Evolutionary conservation across 2,888 invertebrate species (phyloP), one percentile per base, ranked within the genome.

Genomic region (Pyrrhopygopsis socrates): DNA sequence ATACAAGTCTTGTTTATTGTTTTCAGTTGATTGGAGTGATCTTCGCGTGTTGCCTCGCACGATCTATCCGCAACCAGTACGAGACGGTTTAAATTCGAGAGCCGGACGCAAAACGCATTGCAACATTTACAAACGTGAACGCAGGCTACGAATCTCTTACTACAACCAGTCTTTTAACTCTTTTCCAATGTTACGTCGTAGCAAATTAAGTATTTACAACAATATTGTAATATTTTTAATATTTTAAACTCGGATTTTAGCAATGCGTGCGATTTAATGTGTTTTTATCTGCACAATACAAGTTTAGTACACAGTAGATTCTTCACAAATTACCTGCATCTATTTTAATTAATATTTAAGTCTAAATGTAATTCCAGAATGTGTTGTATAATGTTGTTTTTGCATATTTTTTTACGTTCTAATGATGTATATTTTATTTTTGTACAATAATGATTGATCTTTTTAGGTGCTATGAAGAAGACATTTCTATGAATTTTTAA

Each of bases 31-130:
- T 99, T 94, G 99, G 99, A 73, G 99, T 99, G 80, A 98, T 99
- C 89, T 99, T 99, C 96, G 99, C 99, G 41, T 99, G 99, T 98
- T 99, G 99, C 96, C 98, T 99, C 97, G 99, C 99, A 92, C 99
- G 99, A 95, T 99, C 99, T 93, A 99, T 99, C 96, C 99, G 99
- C 96, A 99, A 99, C 97, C 99, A 99, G 96, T 99, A 99, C 97
- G 99, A 99, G 97, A 99, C 99, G 71, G 99, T 99, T 95, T 99
- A 99, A 98, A 89, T 38, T 11, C 11, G 11, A 73, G 45, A 22
- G n/a, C 29, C 22, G 63, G 9, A 29, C n/a, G 13, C 13, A 6
- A 58, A 50, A 63, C 63, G 63, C 63, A 63, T 63, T 63, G 63
- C 8, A 20, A 63, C 63, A n/a, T n/a, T n/a, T n/a, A n/a, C n/a